These are phyloP conservation scores for Aleiodes alternator DNA, from an alignment of 2,888 invertebrate species.

Conservation along the genomic window DNA sequence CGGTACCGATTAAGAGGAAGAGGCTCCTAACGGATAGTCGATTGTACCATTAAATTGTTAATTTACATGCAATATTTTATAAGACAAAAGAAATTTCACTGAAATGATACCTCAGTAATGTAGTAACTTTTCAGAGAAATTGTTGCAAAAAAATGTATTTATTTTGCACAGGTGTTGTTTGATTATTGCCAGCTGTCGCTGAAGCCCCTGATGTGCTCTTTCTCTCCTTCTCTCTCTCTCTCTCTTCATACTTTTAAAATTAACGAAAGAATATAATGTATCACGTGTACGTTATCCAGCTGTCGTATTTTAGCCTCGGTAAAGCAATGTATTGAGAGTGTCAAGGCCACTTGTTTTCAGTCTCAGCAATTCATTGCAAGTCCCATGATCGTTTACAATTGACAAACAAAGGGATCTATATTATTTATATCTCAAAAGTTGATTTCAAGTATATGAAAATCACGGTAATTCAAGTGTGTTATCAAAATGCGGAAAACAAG, in stretches of 20 bases:
- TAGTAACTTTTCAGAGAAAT: not conserved
- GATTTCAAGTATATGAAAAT: constrained; percentile 18
- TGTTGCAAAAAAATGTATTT: not conserved
- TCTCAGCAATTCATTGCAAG: not conserved
- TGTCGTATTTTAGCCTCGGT: constrained; percentile 25
- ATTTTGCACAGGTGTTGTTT: constrained; percentile 34
- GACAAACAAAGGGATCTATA: constrained; percentile 22
- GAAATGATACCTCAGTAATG: not conserved
- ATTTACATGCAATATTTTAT: too few species aligned
- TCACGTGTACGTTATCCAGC: constrained; percentile 35
- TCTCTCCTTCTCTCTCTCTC: not conserved
- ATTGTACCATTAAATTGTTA: too few species aligned
- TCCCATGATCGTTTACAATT: constrained; percentile 11
- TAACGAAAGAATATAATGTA: constrained; percentile 31
- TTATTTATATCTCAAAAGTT: constrained; percentile 42
- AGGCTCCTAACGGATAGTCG: too few species aligned
- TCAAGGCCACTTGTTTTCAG: constrained; percentile 12
- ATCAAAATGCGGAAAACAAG: constrained; percentile 45
- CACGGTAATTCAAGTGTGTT: constrained; percentile 1
- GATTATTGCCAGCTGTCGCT: constrained; percentile 30
- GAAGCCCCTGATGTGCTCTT: constrained; percentile 21
- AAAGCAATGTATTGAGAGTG: constrained; percentile 16
- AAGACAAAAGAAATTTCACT: too few species aligned
- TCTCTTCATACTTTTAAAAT: constrained; percentile 7
- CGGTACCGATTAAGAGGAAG: too few species aligned